A percentile compares a stretch with the other conserved stretches of the same genome.
Conservation (phyloP, 2,888 invertebrate species). For the Leptopilina drosophilae region DNA sequence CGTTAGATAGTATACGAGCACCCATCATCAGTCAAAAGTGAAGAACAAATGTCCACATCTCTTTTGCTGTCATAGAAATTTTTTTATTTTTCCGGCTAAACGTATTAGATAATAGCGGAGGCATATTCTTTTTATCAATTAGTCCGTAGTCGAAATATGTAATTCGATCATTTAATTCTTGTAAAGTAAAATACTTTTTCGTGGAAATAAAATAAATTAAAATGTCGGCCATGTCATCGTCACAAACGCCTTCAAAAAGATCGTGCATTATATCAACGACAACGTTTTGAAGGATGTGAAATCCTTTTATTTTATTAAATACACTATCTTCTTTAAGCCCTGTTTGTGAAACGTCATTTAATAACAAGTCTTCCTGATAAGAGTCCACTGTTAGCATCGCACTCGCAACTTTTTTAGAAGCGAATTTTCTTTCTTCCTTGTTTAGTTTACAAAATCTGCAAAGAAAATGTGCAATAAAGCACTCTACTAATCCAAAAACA, state of each 20-base stretch:
- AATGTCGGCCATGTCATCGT: conserved; percentile 38
- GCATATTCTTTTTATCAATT: conserved; percentile 45
- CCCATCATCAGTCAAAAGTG: conserved; percentile 52
- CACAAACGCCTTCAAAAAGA: conserved; percentile 39
- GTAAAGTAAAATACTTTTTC: conserved; percentile 38
- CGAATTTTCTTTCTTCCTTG: conserved; percentile 24
- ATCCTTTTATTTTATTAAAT: conserved; percentile 42
- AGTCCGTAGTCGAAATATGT: conserved; percentile 43
- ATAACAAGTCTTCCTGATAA: conserved; percentile 32
- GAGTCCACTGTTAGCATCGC: conserved; percentile 34
- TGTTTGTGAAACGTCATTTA: conserved; percentile 29
- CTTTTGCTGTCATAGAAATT: conserved; percentile 50
- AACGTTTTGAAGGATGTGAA: conserved; percentile 38
- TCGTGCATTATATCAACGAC: conserved; percentile 46
- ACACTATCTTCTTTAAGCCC: conserved; percentile 33
- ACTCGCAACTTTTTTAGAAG: conserved; percentile 33
- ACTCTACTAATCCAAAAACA: conserved; percentile 42
- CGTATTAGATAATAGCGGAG: conserved; percentile 39
- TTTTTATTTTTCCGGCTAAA: conserved; percentile 44
- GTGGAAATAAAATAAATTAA: conserved; percentile 32
- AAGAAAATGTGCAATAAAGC: conserved; percentile 35
- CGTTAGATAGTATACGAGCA: conserved; percentile 45
- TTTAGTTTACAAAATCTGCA: conserved; percentile 40
- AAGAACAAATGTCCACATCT: conserved; percentile 52
- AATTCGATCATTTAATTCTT: conserved; percentile 49